A percentile compares a stretch with the other conserved stretches of the same genome.
Conservation (phyloP, 1,140 invertebrate genomes). For the Dryas iulia region DNA sequence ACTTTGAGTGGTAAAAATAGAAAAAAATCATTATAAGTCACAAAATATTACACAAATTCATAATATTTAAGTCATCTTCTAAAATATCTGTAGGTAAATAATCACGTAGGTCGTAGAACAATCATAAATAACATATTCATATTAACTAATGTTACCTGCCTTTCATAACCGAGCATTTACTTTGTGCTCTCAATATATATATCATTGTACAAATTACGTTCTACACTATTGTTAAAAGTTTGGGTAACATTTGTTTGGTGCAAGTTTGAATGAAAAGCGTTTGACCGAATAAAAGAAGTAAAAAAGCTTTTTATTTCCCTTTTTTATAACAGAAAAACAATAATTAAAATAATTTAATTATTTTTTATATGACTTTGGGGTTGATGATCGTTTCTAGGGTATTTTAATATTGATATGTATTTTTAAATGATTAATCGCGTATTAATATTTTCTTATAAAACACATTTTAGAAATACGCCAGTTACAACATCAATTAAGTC, state of each 20-base stretch:
- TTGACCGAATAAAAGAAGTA: too few species aligned
- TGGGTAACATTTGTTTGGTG: constrained; percentile 40
- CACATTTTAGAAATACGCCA: too few species aligned
- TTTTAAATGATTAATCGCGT: too few species aligned
- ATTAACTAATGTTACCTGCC: constrained; percentile 68
- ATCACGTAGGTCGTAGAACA: constrained; percentile 57
- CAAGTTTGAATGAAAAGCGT: constrained; percentile 38
- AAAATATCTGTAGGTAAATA: constrained; percentile 21
- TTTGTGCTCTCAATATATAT: constrained; percentile 69
- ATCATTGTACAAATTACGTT: constrained; percentile 71
- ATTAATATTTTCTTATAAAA: too few species aligned
- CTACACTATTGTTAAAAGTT: constrained; percentile 63
- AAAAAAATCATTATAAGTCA: too few species aligned
- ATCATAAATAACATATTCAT: constrained; percentile 67
- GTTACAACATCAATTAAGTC: too few species aligned
- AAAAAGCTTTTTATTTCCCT: constrained; percentile 7
- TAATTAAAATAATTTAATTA: too few species aligned
- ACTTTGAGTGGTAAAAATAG: too few species aligned
- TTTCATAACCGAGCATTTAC: constrained; percentile 63
- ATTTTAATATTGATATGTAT: too few species aligned
- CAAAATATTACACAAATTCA: background rate
- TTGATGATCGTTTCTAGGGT: too few species aligned
- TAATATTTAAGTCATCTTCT: constrained; percentile 3
- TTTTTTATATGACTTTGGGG: too few species aligned
- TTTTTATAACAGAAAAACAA: too few species aligned